These are phyloP conservation scores for Anabacerthia variegaticeps DNA, from an alignment of 2,797 vertebrate species.

Conservation along the genomic window DNA sequence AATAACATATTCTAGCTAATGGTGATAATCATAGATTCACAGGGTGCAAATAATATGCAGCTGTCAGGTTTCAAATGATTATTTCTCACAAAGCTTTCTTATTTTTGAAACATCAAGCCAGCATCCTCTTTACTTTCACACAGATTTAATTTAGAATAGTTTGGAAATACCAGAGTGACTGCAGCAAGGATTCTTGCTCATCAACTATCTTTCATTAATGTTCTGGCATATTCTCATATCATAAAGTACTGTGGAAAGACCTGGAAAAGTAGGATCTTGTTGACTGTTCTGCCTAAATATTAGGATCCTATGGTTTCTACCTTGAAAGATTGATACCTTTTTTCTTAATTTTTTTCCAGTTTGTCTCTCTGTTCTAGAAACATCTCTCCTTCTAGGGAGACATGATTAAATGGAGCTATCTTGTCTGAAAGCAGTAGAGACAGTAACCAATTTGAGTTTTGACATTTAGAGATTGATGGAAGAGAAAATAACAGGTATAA, in stretches of 20 bases:
- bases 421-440: background rate
- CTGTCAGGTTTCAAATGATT: background rate
- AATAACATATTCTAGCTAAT: slow-evolving; percentile 7
- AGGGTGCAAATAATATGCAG: background rate
- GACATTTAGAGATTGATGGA: background rate
- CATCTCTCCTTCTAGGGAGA: background rate
- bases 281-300: background rate
- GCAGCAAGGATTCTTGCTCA: slow-evolving; percentile 1
- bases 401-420: background rate
- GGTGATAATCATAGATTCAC: slow-evolving; percentile 2
- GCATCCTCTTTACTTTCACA: background rate
- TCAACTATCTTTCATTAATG: background rate
- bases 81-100: slow-evolving; percentile 8
- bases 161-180: background rate
- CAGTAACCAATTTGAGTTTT: slow-evolving; percentile 2
- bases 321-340: background rate
- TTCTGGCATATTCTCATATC: background rate
- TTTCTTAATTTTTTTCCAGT: background rate
- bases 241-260: background rate
- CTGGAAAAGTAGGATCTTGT: background rate
- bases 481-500: background rate
- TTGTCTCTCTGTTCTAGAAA: background rate
- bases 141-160: slow-evolving; percentile 46
- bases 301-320: background rate
- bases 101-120: background rate